Conservation (phyloP, 2,113 vertebrate species). For the Phyllostomus discolor region DNA sequence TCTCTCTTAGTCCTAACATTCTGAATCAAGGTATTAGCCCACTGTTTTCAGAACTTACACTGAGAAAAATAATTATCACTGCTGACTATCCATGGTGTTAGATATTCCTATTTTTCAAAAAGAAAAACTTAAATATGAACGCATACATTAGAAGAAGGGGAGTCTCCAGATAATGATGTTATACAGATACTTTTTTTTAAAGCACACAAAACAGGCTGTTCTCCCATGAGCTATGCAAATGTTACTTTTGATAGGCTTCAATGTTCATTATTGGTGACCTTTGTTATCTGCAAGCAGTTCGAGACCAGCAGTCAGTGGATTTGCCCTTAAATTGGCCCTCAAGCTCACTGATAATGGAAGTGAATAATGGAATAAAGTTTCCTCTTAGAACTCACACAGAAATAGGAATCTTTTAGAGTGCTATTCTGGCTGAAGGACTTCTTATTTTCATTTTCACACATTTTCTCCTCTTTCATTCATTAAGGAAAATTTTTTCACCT, state of each 20-base stretch:
- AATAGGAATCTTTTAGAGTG: conserved; percentile 14
- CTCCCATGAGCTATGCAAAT: background rate
- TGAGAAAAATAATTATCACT: conserved; percentile 9
- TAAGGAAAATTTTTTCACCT: background rate
- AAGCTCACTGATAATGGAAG: background rate
- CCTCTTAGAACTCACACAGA: background rate
- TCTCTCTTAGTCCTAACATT: background rate
- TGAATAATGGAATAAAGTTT: background rate
- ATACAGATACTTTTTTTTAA: background rate
- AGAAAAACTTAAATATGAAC: conserved; percentile 10
- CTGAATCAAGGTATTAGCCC: background rate
- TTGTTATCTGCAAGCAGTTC: background rate
- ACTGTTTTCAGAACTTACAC: background rate
- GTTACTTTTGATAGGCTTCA: background rate
- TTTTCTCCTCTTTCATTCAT: conserved; percentile 44
- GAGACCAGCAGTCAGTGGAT: background rate
- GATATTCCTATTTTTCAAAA: background rate
- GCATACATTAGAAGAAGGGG: background rate
- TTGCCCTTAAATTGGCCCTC: conserved; percentile 28
- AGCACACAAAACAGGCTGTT: background rate
- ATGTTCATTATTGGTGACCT: background rate
- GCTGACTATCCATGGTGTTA: background rate
- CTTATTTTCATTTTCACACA: background rate
- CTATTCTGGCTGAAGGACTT: background rate
- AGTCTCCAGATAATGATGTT: background rate